These are phyloP conservation scores for Monomorium pharaonis DNA, from an alignment of 1,140 invertebrate species.

Conservation along the genomic window DNA sequence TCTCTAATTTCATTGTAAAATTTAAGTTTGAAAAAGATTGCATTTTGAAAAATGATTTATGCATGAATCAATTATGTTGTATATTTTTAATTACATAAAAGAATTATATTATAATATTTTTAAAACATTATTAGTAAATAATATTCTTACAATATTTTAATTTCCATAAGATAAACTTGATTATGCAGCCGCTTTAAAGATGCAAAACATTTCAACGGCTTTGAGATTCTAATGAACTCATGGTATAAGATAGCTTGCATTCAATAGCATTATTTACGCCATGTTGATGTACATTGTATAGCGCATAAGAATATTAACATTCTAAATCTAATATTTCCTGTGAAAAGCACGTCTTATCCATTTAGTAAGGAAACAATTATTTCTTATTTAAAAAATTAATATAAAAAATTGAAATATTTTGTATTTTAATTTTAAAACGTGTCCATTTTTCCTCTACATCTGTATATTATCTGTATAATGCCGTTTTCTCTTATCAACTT, in stretches of 20 bases:
- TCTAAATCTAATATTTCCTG: background rate
- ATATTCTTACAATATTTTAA: background rate
- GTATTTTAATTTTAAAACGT: background rate
- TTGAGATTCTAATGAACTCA: slow-evolving; percentile 39
- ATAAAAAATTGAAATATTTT: background rate
- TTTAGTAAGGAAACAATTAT: background rate
- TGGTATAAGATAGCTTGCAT: background rate
- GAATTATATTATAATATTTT: background rate
- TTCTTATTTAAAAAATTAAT: background rate
- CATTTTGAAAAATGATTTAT: background rate
- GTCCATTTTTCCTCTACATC: background rate
- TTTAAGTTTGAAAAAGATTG: background rate
- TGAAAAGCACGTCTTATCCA: background rate
- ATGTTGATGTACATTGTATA: background rate
- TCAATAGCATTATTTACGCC: slow-evolving; percentile 20
- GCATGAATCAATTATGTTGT: background rate
- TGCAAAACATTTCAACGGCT: slow-evolving; percentile 2
- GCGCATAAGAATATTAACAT: slow-evolving; percentile 2
- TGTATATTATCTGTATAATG: background rate
- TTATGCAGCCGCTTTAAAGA: background rate
- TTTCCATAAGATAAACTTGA: background rate
- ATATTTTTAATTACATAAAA: background rate
- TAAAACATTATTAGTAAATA: background rate
- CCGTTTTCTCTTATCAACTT: slow-evolving; percentile 2
- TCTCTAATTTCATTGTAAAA: background rate